Evolutionary conservation across 2,888 invertebrate species (phyloP).

Genomic region (Malthinus flaveolus): DNA sequence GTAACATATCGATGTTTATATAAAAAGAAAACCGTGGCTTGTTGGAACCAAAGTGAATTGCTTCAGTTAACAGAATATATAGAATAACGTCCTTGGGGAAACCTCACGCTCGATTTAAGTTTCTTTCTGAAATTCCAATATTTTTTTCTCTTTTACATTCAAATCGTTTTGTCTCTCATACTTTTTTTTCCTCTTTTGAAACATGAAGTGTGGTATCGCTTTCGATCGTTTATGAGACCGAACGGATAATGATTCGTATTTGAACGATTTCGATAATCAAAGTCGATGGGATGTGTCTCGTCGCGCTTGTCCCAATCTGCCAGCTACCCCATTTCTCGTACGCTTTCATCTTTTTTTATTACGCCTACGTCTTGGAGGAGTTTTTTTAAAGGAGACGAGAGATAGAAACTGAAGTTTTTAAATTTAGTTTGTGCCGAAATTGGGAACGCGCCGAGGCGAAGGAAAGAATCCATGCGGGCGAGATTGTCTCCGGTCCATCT

Average conservation of each 20-base stretch:
- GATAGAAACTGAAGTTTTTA: conserved; percentile 48
- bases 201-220: conserved; percentile 14
- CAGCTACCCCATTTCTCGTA: conserved; percentile 33
- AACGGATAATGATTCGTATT: conserved; percentile 43
- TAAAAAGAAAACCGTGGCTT: conserved; percentile 21
- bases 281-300: conserved; percentile 37
- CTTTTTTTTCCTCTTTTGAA: too few species aligned
- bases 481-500: conserved; percentile 46
- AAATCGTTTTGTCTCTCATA: conserved; percentile 33
- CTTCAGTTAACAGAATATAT: conserved; percentile 21
- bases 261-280: conserved; percentile 45
- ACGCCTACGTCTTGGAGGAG: conserved; percentile 27
- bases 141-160: conserved; percentile 19
- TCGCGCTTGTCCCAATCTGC: conserved; percentile 35
- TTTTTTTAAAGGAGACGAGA: conserved; percentile 22
- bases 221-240: conserved; percentile 34
- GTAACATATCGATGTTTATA: conserved; percentile 26
- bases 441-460: conserved; percentile 48
- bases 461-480: conserved; percentile 46
- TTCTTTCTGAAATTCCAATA: conserved; percentile 26
- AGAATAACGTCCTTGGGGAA: conserved; percentile 28
- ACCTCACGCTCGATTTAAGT: conserved; percentile 35
- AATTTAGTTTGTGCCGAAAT: conserved; percentile 51
- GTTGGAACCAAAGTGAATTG: conserved; percentile 22
- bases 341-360: conserved; percentile 41